These are phyloP conservation scores for Ahaetulla prasina DNA, from an alignment of 2,113 vertebrate genomes.

Conservation along the genomic window DNA sequence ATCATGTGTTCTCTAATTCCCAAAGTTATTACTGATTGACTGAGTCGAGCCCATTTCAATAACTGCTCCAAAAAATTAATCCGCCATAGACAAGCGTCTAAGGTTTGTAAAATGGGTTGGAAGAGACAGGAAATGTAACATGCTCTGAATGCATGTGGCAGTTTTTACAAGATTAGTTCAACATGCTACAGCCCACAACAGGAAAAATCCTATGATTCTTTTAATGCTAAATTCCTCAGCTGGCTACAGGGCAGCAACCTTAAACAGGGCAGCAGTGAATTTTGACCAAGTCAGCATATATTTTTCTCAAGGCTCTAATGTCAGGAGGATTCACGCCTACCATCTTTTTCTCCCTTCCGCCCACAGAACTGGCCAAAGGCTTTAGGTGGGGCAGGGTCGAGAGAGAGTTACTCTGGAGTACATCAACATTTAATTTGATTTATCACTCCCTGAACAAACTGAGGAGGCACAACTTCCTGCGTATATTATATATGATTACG, in stretches of 20 bases:
- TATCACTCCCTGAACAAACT: neutral
- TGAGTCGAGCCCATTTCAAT: neutral
- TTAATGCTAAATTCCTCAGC: neutral
- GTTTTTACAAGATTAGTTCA: neutral
- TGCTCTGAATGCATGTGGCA: neutral
- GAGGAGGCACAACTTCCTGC: neutral
- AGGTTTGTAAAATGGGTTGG: neutral
- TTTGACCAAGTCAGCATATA: neutral
- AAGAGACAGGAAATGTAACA: neutral
- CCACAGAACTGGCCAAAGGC: conserved; percentile 10
- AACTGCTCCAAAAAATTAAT: neutral
- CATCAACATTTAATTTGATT: conserved; percentile 5
- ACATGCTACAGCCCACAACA: neutral
- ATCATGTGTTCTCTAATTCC: neutral
- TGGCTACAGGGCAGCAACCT: conserved; percentile 6
- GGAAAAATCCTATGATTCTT: neutral
- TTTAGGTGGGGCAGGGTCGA: neutral
- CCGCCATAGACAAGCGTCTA: neutral
- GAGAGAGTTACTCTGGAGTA: neutral
- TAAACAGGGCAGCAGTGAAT: neutral
- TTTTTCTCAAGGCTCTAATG: neutral
- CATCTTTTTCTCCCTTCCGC: neutral
- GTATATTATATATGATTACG: neutral
- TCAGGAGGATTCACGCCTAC: conserved; percentile 7
- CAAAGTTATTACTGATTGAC: neutral